Conservation (phyloP, 2,888 invertebrate genomes). For the Drosophila longiperda region DNA sequence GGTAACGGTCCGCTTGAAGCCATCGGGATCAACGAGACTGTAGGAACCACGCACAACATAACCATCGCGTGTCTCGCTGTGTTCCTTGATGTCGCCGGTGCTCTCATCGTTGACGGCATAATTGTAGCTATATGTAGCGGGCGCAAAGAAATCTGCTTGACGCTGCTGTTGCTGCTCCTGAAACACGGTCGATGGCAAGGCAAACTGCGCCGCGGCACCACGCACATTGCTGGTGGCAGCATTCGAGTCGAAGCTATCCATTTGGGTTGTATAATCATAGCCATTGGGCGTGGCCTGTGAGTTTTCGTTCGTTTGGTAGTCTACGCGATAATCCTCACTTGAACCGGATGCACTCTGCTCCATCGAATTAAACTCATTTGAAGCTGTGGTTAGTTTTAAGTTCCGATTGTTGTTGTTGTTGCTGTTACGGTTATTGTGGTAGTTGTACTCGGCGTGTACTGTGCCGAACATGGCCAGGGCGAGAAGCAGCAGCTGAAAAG, state of each 20-base stretch:
- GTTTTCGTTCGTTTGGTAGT: constrained; percentile 57
- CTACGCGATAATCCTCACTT: constrained; percentile 60
- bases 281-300: constrained; percentile 67
- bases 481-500: constrained; percentile 54
- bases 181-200: constrained; percentile 34
- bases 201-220: constrained; percentile 26
- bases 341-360: constrained; percentile 44
- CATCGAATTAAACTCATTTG: constrained; percentile 50
- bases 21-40: constrained; percentile 86
- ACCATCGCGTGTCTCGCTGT: constrained; percentile 86
- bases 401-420: constrained; percentile 31
- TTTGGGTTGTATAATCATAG: constrained; percentile 53
- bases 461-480: constrained; percentile 43
- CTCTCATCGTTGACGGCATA: constrained; percentile 85
- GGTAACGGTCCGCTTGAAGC: constrained; percentile 86
- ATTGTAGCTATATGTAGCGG: constrained; percentile 83
- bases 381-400: constrained; percentile 22
- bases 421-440: constrained; percentile 13
- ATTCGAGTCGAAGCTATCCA: constrained; percentile 34
- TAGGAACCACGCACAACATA: constrained; percentile 86
- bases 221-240: constrained; percentile 35
- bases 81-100: constrained; percentile 86
- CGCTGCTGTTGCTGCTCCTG: constrained; percentile 3
- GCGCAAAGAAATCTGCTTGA: constrained; percentile 65
- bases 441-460: constrained; percentile 49